Evolutionary conservation across 2,797 vertebrate species (phyloP), one percentile per base, ranked within the genome.

Genomic region (Sebastes minor): DNA sequence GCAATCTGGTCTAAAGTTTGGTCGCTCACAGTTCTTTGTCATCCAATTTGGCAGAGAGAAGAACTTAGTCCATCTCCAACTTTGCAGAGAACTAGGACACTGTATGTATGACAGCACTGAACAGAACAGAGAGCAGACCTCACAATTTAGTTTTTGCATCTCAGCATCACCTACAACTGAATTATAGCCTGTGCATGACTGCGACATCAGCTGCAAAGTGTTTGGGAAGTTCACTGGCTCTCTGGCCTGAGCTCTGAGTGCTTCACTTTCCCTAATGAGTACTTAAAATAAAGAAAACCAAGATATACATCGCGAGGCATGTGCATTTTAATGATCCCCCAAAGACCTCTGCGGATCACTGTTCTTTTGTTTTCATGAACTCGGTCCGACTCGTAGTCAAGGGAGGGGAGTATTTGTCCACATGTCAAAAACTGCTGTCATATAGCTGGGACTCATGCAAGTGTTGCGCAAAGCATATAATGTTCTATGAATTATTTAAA

Each of bases 361-460:
- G 76, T 25, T 77, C 64, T 80, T 85, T 83, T 88, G 81, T 83
- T 87, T 86, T 88, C 69, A 79, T 88, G 60, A 82, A 74, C 79
- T 74, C 59, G 14, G 32, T 57, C n/a, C 27, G 69, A 66, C 61
- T 78, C 74, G 80, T 64, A 76, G 65, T 68, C 38, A 60, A 81
- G 60, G 78, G 80, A 82, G 71, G 67, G 59, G 55, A 76, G 56
- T 72, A 84, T 88, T 66, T 76, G 38, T 79, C 74, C 77, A 80
- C 71, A 23, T 71, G 55, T 83, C 60, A 86, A 27, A 76, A 69
- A 66, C 71, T 30, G 67, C 76, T 74, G 72, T 74, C 74, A 68
- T 71, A 74, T 63, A 73, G 57, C 52, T n/a, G 60, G 78, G 80
- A 82, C 49, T 84, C 71, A 71, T 81, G 32, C 23, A 72, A 33